Conservation (phyloP, 2,888 invertebrate genomes). For the Drosophila acutilabella region DNA sequence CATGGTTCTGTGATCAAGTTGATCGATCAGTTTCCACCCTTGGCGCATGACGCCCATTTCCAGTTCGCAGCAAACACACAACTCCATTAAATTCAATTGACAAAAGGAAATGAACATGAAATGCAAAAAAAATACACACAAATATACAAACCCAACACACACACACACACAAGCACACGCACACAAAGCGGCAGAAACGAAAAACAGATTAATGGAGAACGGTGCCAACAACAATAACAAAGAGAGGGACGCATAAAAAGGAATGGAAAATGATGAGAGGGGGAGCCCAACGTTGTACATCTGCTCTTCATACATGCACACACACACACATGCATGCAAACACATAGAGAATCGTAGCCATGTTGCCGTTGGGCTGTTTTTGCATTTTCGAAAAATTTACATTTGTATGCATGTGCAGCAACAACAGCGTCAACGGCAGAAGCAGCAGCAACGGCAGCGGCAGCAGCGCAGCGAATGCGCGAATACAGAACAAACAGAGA, state of each 20-base stretch:
- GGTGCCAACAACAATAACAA: constrained; percentile 24
- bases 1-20: constrained; percentile 72
- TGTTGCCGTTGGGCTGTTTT: constrained; percentile 56
- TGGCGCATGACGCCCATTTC: constrained; percentile 66
- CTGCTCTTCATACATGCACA: constrained; percentile 51
- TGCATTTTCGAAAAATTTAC: constrained; percentile 67
- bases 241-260: constrained; percentile 27
- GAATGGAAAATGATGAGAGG: constrained; percentile 49
- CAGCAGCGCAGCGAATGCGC: constrained; percentile 25
- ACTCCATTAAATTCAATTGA: constrained; percentile 74
- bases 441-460: not conserved
- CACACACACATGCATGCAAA: not conserved
- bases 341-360: constrained; percentile 43
- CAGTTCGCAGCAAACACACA: constrained; percentile 42
- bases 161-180: constrained; percentile 11
- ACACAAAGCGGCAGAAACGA: constrained; percentile 18
- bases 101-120: constrained; percentile 75
- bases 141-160: constrained; percentile 25
- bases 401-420: constrained; percentile 72
- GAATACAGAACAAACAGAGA: constrained; percentile 55
- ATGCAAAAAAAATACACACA: constrained; percentile 66
- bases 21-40: constrained; percentile 77
- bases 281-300: constrained; percentile 66
- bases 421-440: not conserved
- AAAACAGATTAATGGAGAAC: constrained; percentile 69